Percentiles rank a stretch among this genome's conserved stretches.
Evolutionary conservation across 2,113 vertebrate genomes (phyloP).

Genomic region (Phylloscopus whistleri): DNA sequence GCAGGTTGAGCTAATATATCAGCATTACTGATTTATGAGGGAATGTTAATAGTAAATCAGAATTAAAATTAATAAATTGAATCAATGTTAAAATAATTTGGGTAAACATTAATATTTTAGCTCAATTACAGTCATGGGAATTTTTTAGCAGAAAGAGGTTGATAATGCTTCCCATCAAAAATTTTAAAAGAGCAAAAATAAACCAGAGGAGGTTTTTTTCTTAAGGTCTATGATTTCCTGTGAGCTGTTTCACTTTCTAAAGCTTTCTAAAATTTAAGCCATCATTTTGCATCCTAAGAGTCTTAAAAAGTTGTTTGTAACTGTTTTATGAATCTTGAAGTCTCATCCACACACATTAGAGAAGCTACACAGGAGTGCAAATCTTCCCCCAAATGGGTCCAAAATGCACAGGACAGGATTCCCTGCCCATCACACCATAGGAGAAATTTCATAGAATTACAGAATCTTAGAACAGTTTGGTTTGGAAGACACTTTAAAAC

Average conservation of each 20-base stretch:
- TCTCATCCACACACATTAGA: fast-evolving
- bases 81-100: background rate
- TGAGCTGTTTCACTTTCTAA: background rate
- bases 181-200: background rate
- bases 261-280: background rate
- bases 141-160: background rate
- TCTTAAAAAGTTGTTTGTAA: background rate
- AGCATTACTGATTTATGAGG: background rate
- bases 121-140: background rate
- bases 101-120: background rate
- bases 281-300: background rate
- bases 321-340: background rate
- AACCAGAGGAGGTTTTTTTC: background rate
- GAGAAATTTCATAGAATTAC: background rate
- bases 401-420: background rate
- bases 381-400: background rate
- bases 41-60: background rate
- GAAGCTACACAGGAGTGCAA: background rate
- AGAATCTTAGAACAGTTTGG: background rate
- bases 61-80: background rate
- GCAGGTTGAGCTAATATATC: background rate
- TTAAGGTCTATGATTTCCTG: background rate
- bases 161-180: background rate
- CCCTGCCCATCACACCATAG: background rate
- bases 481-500: background rate